These are phyloP conservation scores for Spinus olivaceus DNA, from an alignment of 2,797 vertebrate species.

Conservation along the genomic window DNA sequence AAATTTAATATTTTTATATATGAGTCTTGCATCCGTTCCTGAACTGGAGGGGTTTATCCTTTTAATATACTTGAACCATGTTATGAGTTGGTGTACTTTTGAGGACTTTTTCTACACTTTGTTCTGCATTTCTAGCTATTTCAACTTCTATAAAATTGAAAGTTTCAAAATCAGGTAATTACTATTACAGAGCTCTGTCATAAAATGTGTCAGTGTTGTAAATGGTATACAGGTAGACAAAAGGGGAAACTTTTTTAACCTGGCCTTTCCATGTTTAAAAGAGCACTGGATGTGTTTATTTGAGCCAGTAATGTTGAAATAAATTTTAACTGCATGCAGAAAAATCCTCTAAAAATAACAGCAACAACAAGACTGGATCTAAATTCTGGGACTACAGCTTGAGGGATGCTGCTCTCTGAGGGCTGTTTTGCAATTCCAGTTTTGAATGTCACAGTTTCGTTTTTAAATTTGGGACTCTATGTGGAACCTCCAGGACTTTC, in stretches of 20 bases:
- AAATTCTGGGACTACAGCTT: background rate
- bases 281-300: background rate
- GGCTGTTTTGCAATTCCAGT: background rate
- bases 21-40: background rate
- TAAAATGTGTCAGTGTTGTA: background rate
- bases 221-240: accelerated
- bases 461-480: background rate
- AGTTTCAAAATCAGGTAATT: background rate
- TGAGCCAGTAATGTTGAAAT: background rate
- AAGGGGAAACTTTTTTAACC: background rate
- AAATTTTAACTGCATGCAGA: background rate
- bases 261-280: background rate
- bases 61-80: background rate
- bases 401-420: background rate
- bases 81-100: background rate
- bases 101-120: background rate
- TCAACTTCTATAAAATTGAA: background rate
- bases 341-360: background rate
- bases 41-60: background rate
- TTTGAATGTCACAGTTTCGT: background rate
- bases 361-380: background rate
- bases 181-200: background rate
- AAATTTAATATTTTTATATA: background rate
- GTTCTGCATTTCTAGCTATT: background rate
- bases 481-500: background rate